Evolutionary conservation across 2,797 vertebrate species (phyloP).

Genomic region (Peromyscus attwateri): DNA sequence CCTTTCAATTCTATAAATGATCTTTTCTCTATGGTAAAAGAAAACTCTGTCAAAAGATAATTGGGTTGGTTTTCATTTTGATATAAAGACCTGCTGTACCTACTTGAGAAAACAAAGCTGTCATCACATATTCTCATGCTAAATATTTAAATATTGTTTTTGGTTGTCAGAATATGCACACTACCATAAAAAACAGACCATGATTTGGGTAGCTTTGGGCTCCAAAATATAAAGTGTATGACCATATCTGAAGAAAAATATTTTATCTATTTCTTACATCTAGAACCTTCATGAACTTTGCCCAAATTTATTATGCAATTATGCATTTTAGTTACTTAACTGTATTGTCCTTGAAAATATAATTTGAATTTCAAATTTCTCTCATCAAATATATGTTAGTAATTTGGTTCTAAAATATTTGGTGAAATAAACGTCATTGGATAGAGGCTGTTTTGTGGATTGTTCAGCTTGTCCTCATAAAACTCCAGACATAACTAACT

Average conservation of each 20-base stretch:
- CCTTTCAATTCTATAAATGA: conserved; percentile 22
- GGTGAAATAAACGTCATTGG: conserved; percentile 7
- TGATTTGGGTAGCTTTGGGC: conserved; percentile 56
- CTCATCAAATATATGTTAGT: conserved; percentile 65
- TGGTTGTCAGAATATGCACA: conserved; percentile 61
- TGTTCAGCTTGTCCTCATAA: background rate
- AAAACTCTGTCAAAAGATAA: conserved; percentile 53
- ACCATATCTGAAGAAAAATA: conserved; percentile 70
- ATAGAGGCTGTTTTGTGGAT: background rate
- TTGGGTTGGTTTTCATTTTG: conserved; percentile 68
- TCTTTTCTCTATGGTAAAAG: conserved; percentile 52
- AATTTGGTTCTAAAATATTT: conserved; percentile 61
- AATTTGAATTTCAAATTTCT: conserved; percentile 75
- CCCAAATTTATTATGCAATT: conserved; percentile 36
- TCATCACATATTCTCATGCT: conserved; percentile 62
- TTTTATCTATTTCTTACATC: conserved; percentile 73
- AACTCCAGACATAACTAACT: background rate
- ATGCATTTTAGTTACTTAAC: conserved; percentile 56
- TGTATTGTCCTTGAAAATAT: conserved; percentile 59
- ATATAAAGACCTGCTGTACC: conserved; percentile 62
- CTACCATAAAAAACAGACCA: conserved; percentile 68
- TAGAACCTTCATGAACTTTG: conserved; percentile 52
- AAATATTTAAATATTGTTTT: conserved; percentile 76
- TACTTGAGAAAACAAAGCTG: conserved; percentile 76
- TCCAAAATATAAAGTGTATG: conserved; percentile 43